These are phyloP conservation scores for Dasypus novemcinctus DNA, from an alignment of 2,113 vertebrate genomes.

Conservation along the genomic window DNA sequence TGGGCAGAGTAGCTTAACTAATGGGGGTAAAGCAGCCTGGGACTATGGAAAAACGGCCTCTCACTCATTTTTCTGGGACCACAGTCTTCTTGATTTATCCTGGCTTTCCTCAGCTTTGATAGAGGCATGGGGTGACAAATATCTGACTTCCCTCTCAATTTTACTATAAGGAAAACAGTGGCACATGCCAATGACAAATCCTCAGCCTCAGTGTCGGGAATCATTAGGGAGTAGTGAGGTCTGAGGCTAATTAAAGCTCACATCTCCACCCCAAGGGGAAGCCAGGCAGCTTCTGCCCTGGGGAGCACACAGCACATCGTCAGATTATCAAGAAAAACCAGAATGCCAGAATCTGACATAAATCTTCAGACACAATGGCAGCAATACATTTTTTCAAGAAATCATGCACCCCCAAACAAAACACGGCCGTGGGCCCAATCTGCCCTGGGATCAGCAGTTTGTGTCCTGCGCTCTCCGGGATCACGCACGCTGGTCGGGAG, in stretches of 20 bases:
- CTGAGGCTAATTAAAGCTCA: neutral
- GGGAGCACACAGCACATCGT: neutral
- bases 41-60: neutral
- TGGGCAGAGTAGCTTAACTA: neutral
- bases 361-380: neutral
- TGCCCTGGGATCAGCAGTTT: neutral
- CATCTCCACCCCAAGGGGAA: neutral
- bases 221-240: neutral
- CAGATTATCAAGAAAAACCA: neutral
- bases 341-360: neutral
- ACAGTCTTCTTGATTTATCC: neutral
- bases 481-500: neutral
- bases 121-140: neutral
- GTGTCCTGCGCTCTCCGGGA: neutral
- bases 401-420: fast-evolving
- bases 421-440: fast-evolving
- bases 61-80: neutral
- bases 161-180: neutral
- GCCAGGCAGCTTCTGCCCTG: too few relatives aligned
- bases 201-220: neutral
- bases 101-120: neutral
- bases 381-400: neutral
- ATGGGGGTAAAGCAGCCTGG: neutral
- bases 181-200: neutral
- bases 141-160: neutral